Evolutionary conservation across 2,888 invertebrate species (phyloP).

Genomic region (Amphipyra berbera): DNA sequence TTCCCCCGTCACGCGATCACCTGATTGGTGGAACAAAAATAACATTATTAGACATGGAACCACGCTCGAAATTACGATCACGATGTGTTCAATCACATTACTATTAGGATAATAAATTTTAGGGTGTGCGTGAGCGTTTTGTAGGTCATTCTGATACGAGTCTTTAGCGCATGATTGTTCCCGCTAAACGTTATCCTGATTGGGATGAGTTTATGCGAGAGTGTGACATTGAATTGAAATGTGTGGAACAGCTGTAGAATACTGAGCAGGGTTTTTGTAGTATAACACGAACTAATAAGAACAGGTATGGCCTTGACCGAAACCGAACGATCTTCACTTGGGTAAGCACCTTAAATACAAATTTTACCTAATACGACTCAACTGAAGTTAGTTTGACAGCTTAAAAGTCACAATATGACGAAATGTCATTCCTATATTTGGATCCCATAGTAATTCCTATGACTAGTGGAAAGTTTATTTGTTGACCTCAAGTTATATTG

Average conservation of each 20-base stretch:
- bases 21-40: conserved; percentile 75
- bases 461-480: neutral
- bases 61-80: conserved; percentile 71
- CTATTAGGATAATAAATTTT: conserved; percentile 72
- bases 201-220: conserved; percentile 13
- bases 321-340: too few species aligned
- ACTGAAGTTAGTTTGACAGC: too few species aligned
- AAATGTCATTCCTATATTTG: too few species aligned
- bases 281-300: too few species aligned
- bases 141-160: conserved; percentile 51
- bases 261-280: neutral
- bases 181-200: conserved; percentile 11
- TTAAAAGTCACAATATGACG: too few species aligned
- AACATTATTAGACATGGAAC: conserved; percentile 78
- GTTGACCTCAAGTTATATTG: too few species aligned
- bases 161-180: conserved; percentile 28
- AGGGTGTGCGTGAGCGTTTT: conserved; percentile 65
- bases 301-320: too few species aligned
- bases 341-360: too few species aligned
- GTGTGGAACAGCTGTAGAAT: neutral
- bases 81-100: conserved; percentile 75
- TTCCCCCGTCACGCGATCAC: conserved; percentile 72
- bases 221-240: neutral
- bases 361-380: too few species aligned
- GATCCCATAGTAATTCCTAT: neutral